Evolutionary conservation across 92 coral and sea anemone genomes (phyloP), one percentile per base, ranked within the genome.

Genomic region (Virgularia gustaviana): DNA sequence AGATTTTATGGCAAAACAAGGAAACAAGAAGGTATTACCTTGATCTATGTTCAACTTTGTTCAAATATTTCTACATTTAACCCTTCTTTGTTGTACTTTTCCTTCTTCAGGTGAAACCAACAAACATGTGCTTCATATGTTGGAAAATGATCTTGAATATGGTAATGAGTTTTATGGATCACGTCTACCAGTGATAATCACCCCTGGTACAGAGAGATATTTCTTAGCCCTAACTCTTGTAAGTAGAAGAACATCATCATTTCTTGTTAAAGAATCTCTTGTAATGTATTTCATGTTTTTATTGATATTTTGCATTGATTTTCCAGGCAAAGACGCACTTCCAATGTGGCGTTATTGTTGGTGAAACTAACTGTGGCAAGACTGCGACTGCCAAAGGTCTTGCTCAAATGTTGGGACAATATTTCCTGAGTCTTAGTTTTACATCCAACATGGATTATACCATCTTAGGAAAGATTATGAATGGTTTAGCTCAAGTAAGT

Each of bases 361-460:
- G 98, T 35, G 79, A 89, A 0, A 86, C 92, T 22, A 92, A 89
- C 13, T 84, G 88, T 19, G 98, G 98, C 29, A 92, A 92, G 83
- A 92, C 98, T 12, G 98, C 89, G 71, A 92, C 98, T 8, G 79
- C 88, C 10, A 92, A 92, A 85, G 99, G 99, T 29, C 85, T 94
- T 31, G 96, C 99, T n/a, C 87, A 87, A 37, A 78, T 89, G 55
- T 83, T 94, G 16, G 99, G 99, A 19, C 89, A 89, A 15, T 94
- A 94, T 59, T 76, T 94, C 12, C 80, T 89, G 6, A 89, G 85
- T 0, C 67, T 84, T 43, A 94, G 99, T 64, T 94, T 96, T 47
- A 82, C 94, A 16, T 84, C 88, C 12, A 73, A 79, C 63, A 89
- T 89, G 98, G 87, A 88, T 39, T 75, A 88, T 22, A 43, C 83